Conservation (phyloP, 1,140 invertebrate genomes). For the Leptinotarsa undecemlineata region DNA sequence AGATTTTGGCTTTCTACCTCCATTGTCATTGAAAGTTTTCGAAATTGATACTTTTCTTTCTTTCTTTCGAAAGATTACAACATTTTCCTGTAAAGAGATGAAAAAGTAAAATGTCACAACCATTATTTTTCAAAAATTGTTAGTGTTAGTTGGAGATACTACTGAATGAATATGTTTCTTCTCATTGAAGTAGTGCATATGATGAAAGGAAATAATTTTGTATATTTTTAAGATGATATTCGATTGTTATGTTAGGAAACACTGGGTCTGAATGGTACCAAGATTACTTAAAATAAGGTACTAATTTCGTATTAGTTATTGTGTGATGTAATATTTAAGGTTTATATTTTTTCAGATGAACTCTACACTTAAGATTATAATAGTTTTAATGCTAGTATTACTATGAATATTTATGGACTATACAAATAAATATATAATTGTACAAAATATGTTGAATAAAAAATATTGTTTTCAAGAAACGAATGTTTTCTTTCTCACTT, state of each 20-base stretch:
- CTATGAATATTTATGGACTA: conserved; percentile 31
- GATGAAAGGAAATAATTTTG: no score
- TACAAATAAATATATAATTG: conserved; percentile 16
- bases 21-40: no score
- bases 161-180: no score
- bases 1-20: no score
- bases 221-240: background rate
- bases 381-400: conserved; percentile 25
- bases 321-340: conserved; percentile 34
- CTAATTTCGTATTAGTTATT: conserved; percentile 26
- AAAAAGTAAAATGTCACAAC: no score
- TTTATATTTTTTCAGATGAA: conserved; percentile 32
- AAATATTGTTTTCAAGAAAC: background rate
- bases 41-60: no score
- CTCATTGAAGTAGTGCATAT: no score
- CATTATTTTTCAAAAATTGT: no score
- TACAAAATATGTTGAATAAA: conserved; percentile 5
- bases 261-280: background rate
- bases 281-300: conserved; percentile 29
- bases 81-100: no score
- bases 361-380: conserved; percentile 27
- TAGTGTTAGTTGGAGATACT: no score
- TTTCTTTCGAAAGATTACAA: no score
- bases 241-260: background rate
- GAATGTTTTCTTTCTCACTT: no score